Evolutionary conservation across 2,888 invertebrate genomes (phyloP).

Genomic region (Pseudanteris insignis): DNA sequence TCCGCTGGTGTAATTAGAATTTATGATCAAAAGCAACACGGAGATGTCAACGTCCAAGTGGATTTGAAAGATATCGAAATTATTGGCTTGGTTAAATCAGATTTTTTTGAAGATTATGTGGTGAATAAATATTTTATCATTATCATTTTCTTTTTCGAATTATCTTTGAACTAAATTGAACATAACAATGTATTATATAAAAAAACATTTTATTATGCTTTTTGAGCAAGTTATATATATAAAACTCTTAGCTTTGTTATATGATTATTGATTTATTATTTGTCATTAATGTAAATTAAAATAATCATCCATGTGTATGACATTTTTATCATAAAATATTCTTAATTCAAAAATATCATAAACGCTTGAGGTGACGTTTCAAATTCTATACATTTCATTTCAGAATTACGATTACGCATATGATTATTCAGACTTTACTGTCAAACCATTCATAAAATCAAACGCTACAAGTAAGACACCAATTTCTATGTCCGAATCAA

Average conservation of each 20-base stretch:
- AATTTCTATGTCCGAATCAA: too few species aligned
- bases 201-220: not conserved
- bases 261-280: too few species aligned
- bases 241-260: too few species aligned
- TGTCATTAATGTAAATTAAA: too few species aligned
- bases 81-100: slow-evolving; percentile 74
- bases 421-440: slow-evolving; percentile 77
- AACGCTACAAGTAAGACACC: slow-evolving; percentile 42
- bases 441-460: slow-evolving; percentile 69
- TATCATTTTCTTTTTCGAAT: too few species aligned
- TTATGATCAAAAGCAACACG: slow-evolving; percentile 80
- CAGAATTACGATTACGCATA: slow-evolving; percentile 80
- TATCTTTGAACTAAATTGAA: too few species aligned
- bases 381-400: slow-evolving; percentile 51
- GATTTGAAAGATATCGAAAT: slow-evolving; percentile 82
- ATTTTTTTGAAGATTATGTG: slow-evolving; percentile 71
- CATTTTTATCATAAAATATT: not conserved
- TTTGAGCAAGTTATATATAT: too few species aligned
- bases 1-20: slow-evolving; percentile 56
- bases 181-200: too few species aligned
- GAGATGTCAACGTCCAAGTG: slow-evolving; percentile 81
- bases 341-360: too few species aligned
- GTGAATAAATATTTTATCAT: too few species aligned
- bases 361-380: too few species aligned
- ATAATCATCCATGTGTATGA: too few species aligned